These are phyloP conservation scores for Nomada flava DNA, from an alignment of 2,888 invertebrate genomes.

Conservation along the genomic window DNA sequence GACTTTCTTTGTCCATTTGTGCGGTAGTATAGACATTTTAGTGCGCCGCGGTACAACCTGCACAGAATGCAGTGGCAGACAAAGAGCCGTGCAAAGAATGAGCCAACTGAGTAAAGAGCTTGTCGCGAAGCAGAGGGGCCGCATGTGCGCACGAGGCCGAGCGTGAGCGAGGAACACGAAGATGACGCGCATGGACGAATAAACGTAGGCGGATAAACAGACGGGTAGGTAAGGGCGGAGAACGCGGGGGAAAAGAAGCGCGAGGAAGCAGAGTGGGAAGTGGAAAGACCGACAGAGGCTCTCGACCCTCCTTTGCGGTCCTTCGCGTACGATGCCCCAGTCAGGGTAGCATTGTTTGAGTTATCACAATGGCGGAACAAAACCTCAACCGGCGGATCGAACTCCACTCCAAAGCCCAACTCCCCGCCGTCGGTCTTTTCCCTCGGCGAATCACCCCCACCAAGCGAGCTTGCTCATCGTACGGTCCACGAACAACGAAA, in stretches of 20 bases:
- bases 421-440: slow-evolving; percentile 54
- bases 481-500: slow-evolving; percentile 57
- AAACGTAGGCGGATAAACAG: not conserved
- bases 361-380: slow-evolving; percentile 80
- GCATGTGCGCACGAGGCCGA: not conserved
- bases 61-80: not conserved
- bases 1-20: not conserved
- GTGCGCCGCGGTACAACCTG: not conserved
- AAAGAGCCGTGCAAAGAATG: slow-evolving; percentile 17
- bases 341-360: slow-evolving; percentile 77
- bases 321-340: slow-evolving; percentile 63
- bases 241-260: slow-evolving; percentile 9
- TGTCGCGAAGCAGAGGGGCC: slow-evolving; percentile 13
- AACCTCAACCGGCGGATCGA: slow-evolving; percentile 78
- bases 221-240: not conserved
- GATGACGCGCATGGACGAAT: not conserved
- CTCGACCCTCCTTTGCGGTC: slow-evolving; percentile 62
- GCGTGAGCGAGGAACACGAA: not conserved
- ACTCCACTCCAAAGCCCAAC: slow-evolving; percentile 69
- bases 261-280: slow-evolving; percentile 38
- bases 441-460: slow-evolving; percentile 35
- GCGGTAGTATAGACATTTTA: no score
- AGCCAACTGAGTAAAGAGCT: slow-evolving; percentile 1
- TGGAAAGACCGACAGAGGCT: slow-evolving; percentile 46
- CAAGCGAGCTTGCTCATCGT: slow-evolving; percentile 17